phyloP scores from a whole-genome alignment of 1,140 invertebrate genomes.

The Drosophila yakuba region DNA sequence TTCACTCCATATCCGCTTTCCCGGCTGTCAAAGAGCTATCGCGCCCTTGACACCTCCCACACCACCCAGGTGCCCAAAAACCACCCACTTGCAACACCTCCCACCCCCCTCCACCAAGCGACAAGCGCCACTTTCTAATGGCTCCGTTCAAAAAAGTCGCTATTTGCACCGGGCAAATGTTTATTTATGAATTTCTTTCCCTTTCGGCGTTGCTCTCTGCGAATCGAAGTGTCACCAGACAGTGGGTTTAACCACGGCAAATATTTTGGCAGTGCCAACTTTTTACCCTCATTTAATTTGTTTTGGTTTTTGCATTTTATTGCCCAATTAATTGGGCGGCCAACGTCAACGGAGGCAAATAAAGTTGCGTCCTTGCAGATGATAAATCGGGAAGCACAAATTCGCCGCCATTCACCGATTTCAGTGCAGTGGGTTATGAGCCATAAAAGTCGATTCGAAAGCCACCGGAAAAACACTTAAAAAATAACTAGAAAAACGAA shows the following conservation, averaged over 20 bases:
- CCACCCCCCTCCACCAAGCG: too few relatives aligned
- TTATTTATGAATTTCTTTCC: constrained; percentile 49
- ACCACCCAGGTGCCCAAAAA: constrained; percentile 3
- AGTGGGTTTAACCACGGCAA: constrained; percentile 15
- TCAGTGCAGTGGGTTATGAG: constrained; percentile 58
- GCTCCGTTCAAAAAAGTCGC: constrained; percentile 23
- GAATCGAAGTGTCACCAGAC: constrained; percentile 26
- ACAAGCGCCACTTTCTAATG: constrained; percentile 28
- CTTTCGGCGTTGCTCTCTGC: constrained; percentile 7
- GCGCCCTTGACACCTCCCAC: constrained; percentile 26
- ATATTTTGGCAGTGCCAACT: constrained; percentile 24
- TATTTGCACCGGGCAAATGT: constrained; percentile 60
- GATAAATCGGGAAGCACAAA: constrained; percentile 52
- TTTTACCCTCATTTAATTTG: constrained; percentile 59
- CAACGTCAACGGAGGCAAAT: constrained; percentile 26
- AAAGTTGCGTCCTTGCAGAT: constrained; percentile 20
- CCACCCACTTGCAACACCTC: constrained; percentile 16
- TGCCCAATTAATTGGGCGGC: constrained; percentile 65
- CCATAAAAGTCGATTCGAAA: constrained; percentile 57
- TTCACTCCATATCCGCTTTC: constrained; percentile 31
- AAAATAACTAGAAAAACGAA: not conserved
- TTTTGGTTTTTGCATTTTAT: constrained; percentile 51
- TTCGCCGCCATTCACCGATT: constrained; percentile 49
- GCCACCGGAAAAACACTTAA: constrained; percentile 27
- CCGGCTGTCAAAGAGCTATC: constrained; percentile 28